Percentiles rank a stretch among this genome's conserved stretches.
phyloP scores from a whole-genome alignment of 2,888 invertebrate species.

The Cephus sareptanus region DNA sequence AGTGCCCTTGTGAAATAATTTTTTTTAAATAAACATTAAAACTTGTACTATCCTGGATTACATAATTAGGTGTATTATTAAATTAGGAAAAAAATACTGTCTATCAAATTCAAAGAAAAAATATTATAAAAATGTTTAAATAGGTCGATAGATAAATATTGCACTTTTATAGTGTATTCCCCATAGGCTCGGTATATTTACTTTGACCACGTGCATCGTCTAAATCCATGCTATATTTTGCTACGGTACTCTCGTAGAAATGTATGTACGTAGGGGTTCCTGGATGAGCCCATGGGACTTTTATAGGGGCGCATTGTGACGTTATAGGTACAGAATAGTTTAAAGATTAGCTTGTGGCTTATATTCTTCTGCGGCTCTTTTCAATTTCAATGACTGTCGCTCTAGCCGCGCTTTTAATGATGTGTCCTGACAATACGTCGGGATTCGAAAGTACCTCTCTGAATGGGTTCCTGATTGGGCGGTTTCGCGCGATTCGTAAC shows the following conservation, averaged over 20 bases:
- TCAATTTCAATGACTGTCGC: conserved; percentile 38
- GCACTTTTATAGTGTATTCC: neutral
- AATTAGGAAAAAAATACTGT: neutral
- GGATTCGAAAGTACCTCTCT: conserved; percentile 18
- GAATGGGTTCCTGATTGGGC: conserved; percentile 42
- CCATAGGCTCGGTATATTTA: neutral
- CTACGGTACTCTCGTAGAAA: neutral
- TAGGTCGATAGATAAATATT: neutral
- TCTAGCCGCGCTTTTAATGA: conserved; percentile 49
- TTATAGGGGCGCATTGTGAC: conserved; percentile 40
- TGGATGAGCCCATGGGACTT: conserved; percentile 33
- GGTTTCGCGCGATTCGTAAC: conserved; percentile 39
- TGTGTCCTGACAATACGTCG: conserved; percentile 24
- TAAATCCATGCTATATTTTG: neutral
- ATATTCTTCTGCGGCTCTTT: conserved; percentile 33
- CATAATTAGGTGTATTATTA: neutral
- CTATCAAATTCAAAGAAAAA: neutral
- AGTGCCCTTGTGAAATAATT: neutral
- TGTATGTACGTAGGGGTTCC: neutral
- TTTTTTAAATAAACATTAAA: neutral
- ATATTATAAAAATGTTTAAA: neutral
- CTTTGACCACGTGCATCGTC: neutral
- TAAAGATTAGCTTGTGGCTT: conserved; percentile 38
- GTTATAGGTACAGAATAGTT: conserved; percentile 28
- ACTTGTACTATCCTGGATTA: neutral